Evolutionary conservation across 2,888 invertebrate species (phyloP), one percentile per base, ranked within the genome.

Genomic region (Andrena camellia): DNA sequence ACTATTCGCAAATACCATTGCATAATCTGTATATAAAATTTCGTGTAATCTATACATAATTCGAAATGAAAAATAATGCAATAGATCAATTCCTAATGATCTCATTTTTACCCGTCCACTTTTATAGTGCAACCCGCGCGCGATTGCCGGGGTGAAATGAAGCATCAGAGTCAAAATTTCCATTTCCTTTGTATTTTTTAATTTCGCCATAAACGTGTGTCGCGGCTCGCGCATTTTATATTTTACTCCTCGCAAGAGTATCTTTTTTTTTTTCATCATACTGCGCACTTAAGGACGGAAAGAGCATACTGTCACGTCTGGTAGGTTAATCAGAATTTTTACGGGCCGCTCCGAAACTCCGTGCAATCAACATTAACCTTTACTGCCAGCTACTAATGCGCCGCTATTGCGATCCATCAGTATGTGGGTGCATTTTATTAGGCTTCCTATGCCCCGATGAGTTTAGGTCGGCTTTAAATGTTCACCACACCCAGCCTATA

Each of bases 341-440:
- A 88, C 83, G 88, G 79, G 76, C 69, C 62, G 42, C 69, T 29
- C 84, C 84, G 83, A 85, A 88, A 88, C 82, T 81, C 88, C 31
- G 78, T 5, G 85, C 88, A 88, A 88, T 88, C 88, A 88, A 86
- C 88, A 88, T 88, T 86, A 88, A 88, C 86, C 88, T 88, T 88
- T 88, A 88, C 85, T 80, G 78, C 81, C 71, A 78, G 78, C 80
- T 85, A 85, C 86, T 88, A 85, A 88, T 88, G 86, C 86, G 69
- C 73, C 60, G 48, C 60, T 69, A 87, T 79, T 81, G 81, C 70
- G 84, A 84, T 86, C 88, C 84, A 81, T 88, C 88, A 85, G 86
- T 75, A 86, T 84, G 82, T 85, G 81, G 86, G 13, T 73, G 84
- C 82, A 87, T 86, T 88, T 88, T 88, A 88, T 86, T 88, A 85